A percentile compares a stretch with the other conserved stretches of the same genome.
Conservation (phyloP, 2,797 vertebrate species). For the Tokudaia muenninki region DNA sequence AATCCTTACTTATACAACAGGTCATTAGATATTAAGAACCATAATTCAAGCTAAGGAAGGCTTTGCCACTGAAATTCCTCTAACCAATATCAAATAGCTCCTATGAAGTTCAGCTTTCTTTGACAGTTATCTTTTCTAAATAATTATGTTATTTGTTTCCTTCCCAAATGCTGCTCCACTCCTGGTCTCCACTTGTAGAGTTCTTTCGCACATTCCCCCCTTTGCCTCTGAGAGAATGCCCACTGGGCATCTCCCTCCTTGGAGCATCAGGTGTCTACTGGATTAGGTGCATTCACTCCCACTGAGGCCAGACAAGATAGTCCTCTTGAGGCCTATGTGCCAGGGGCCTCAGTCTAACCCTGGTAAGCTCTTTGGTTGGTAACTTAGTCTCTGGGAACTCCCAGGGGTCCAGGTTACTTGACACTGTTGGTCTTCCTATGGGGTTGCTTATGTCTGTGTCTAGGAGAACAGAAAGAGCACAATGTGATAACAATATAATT, state of each 20-base stretch:
- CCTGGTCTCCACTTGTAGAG: too few species aligned
- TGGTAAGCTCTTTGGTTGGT: background rate
- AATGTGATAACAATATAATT: background rate
- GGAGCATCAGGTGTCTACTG: too few species aligned
- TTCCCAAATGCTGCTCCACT: too few species aligned
- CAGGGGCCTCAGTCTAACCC: background rate
- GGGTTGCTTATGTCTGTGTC: background rate
- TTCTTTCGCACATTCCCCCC: too few species aligned
- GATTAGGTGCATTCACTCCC: too few species aligned
- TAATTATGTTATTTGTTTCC: too few species aligned
- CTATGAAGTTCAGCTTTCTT: conserved; percentile 22
- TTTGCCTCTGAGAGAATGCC: too few species aligned
- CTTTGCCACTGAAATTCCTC: conserved; percentile 11
- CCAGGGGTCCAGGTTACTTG: background rate
- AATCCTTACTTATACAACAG: background rate
- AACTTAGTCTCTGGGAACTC: background rate
- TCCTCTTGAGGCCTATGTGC: background rate
- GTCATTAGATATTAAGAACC: conserved; percentile 9
- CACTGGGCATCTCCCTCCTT: too few species aligned
- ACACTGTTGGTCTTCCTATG: background rate
- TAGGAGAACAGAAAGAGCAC: background rate
- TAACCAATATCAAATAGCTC: conserved; percentile 41
- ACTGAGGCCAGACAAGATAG: background rate
- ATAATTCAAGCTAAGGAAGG: conserved; percentile 56
- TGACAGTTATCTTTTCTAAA: background rate